Percentiles rank a stretch among this genome's conserved stretches.
Evolutionary conservation across 2,888 invertebrate genomes (phyloP).

Genomic region (Cheiracanthium punctorium): DNA sequence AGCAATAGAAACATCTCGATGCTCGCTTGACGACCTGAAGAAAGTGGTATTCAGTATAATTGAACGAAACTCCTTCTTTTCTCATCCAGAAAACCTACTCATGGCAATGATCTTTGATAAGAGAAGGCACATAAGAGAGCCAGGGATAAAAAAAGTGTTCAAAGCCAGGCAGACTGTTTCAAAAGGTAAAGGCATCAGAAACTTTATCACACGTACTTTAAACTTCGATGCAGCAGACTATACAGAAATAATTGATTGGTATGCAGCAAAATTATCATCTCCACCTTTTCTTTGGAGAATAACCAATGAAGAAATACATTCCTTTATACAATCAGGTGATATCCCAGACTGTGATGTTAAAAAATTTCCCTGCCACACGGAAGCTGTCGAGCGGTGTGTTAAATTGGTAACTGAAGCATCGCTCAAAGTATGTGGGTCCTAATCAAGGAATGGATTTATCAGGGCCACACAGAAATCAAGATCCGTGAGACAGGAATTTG

Average conservation of each 20-base stretch:
- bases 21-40: background rate
- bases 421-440: too few relatives aligned
- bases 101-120: background rate
- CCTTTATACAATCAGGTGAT: background rate
- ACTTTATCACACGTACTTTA: background rate
- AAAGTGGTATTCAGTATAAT: background rate
- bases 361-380: background rate
- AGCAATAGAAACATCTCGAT: slow-evolving; percentile 5
- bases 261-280: background rate
- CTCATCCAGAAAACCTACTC: background rate
- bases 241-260: background rate
- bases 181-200: slow-evolving; percentile 3
- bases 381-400: too few relatives aligned
- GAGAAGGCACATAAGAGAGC: background rate
- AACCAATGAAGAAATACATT: background rate
- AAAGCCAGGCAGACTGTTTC: background rate
- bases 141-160: background rate
- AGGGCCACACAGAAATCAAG: background rate
- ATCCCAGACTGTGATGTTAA: background rate
- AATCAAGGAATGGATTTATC: background rate
- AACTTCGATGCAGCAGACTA: background rate
- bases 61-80: background rate
- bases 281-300: background rate
- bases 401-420: too few relatives aligned
- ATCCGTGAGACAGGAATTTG: background rate